Base-by-base conservation (phyloP, 2,888 invertebrate species). In the Abscondita cerata region DNA sequence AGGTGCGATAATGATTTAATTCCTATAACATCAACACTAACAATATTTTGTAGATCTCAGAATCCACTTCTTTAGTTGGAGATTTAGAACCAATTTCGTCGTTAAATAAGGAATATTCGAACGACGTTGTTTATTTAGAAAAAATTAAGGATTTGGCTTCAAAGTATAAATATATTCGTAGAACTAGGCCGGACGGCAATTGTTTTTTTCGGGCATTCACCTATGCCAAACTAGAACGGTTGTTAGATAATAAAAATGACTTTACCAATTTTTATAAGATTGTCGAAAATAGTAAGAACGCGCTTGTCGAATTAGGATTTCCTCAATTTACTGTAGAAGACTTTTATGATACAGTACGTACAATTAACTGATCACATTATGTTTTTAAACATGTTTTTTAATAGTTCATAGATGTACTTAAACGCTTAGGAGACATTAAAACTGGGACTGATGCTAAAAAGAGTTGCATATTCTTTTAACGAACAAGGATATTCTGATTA, bases 131-230 rank as follows among this genome's bases (percentile, higher is more conserved):
- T 62, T 95, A 95, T 78, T 84, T 89, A 70, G 87, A 89, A 68
- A 95, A 95, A 86, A 88, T 93, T 44, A 88, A 88, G 81, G 90
- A 90, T 79, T 83, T 98, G 67, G 85, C 89, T 55, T 87, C 88
- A 67, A 93, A 93, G 77, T 98, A 95, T 81, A 89, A 89, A 75
- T 86, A 85, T 75, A 88, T 98, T 70, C 86, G 98, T 68, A 88
- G 95, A 78, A 97, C 96, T 55, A 86, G 98, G 69, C 97, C 97
- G 1, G 98, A 98, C 84, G 98, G 98, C 19, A 98, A 98, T 81
- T 98, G 98, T 80, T 98, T 98, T 81, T 98, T 94, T 81, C 86
- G 98, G n/a, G 97, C 96, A 51, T 97, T 98, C 82, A 95, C 94
- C 44, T 98, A 93, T 81, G 93, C 95, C 38, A 95, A 94, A 81